Conservation (phyloP, 2,888 invertebrate genomes). For the Sarcophaga rosellei region DNA sequence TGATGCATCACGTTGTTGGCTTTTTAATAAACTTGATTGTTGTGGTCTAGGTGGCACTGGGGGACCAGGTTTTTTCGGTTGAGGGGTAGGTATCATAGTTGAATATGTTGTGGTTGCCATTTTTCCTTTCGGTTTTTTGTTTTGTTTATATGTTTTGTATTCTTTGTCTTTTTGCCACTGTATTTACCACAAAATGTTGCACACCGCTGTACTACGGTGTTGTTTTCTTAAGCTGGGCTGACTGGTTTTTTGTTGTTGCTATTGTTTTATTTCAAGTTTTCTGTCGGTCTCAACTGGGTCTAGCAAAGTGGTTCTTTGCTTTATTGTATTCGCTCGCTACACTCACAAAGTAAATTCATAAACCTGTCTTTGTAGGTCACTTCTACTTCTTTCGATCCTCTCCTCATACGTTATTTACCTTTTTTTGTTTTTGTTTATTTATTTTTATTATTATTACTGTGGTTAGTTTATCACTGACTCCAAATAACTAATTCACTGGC, state of each 20-base stretch:
- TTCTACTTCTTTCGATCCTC: constrained; percentile 71
- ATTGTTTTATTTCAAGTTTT: constrained; percentile 37
- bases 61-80: constrained; percentile 84
- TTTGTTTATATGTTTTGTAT: constrained; percentile 43
- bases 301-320: constrained; percentile 63
- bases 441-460: constrained; percentile 46
- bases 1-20: constrained; percentile 74
- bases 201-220: constrained; percentile 10
- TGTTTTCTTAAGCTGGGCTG: constrained; percentile 42
- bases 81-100: constrained; percentile 70
- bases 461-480: constrained; percentile 40
- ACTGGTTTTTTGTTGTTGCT: constrained; percentile 52
- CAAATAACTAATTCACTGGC: constrained; percentile 41
- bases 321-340: constrained; percentile 43
- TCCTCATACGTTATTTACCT: constrained; percentile 24
- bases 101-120: constrained; percentile 71
- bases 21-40: constrained; percentile 86
- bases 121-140: constrained; percentile 42
- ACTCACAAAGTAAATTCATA: constrained; percentile 68
- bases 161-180: constrained; percentile 21
- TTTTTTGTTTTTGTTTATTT: constrained; percentile 70
- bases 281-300: constrained; percentile 60
- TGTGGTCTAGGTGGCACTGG: constrained; percentile 92
- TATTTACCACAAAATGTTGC: constrained; percentile 49
- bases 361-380: constrained; percentile 80